These are phyloP conservation scores for Sternarchorhynchus goeldii DNA, from an alignment of 2,797 vertebrate species.

Conservation along the genomic window DNA sequence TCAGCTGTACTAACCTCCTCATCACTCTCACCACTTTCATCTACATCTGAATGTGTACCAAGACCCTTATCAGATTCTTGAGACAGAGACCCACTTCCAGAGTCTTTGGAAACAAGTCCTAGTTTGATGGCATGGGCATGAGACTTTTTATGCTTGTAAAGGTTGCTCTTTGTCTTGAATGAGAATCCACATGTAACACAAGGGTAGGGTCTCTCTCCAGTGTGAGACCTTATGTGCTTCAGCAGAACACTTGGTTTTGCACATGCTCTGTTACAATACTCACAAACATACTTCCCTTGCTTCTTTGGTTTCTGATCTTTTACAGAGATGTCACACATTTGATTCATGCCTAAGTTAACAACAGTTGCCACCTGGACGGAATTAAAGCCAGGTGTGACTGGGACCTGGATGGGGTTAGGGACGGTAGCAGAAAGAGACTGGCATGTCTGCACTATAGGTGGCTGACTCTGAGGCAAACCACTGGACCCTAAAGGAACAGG, in stretches of 20 bases:
- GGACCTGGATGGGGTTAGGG: constrained; percentile 83
- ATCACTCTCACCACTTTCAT: constrained; percentile 94
- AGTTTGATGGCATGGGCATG: constrained; percentile 97
- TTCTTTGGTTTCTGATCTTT: constrained; percentile 98
- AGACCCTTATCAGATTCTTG: constrained; percentile 92
- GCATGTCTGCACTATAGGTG: constrained; percentile 84
- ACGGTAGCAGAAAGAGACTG: constrained; percentile 84
- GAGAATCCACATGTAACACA: constrained; percentile 97
- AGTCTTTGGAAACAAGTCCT: constrained; percentile 88
- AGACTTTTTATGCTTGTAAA: constrained; percentile 99
- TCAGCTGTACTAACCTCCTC: constrained; percentile 88
- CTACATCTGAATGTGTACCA: constrained; percentile 87
- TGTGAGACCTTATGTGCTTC: constrained; percentile 98
- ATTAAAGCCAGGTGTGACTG: constrained; percentile 83
- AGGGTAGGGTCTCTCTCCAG: constrained; percentile 95
- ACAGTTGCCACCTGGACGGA: constrained; percentile 85
- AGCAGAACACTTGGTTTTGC: constrained; percentile 97
- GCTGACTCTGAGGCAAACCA: constrained; percentile 86
- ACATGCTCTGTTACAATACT: constrained; percentile 93
- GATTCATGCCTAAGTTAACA: constrained; percentile 84
- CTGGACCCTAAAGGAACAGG: constrained; percentile 81
- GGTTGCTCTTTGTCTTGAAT: constrained; percentile 99
- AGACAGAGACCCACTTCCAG: constrained; percentile 83
- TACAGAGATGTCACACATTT: constrained; percentile 81
- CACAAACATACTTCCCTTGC: constrained; percentile 94